Conservation (phyloP, 64 coral and sea anemone genomes). For the Montipora sp. region DNA sequence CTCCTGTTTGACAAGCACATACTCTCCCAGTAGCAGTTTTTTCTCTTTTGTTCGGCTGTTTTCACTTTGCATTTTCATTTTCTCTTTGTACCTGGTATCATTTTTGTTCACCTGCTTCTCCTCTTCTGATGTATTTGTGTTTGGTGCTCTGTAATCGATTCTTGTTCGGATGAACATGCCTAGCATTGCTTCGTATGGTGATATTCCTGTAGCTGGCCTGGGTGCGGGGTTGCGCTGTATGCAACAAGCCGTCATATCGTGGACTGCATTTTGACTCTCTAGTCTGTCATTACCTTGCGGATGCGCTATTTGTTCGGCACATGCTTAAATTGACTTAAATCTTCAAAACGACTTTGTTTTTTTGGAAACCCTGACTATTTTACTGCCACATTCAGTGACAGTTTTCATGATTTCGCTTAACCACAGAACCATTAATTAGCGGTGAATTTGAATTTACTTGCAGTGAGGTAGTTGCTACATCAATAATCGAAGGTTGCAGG, state of each 20-base stretch:
- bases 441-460: too few relatives aligned
- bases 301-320: too few relatives aligned
- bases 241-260: background rate
- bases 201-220: slow-evolving; percentile 24
- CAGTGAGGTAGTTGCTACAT: too few relatives aligned
- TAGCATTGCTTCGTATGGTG: slow-evolving; percentile 6
- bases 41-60: slow-evolving; percentile 17
- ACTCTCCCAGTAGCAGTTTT: slow-evolving; percentile 60
- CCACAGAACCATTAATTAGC: too few relatives aligned
- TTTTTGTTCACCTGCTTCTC: background rate
- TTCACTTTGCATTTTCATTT: slow-evolving; percentile 8
- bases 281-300: too few relatives aligned
- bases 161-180: slow-evolving; percentile 51
- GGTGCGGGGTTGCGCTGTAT: slow-evolving; percentile 37
- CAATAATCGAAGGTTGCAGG: too few relatives aligned
- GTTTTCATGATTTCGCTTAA: too few relatives aligned
- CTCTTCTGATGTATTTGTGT: background rate
- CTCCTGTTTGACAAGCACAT: background rate
- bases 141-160: slow-evolving; percentile 30
- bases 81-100: too few relatives aligned
- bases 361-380: too few relatives aligned
- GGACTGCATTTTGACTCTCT: slow-evolving; percentile 2
- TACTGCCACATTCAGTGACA: too few relatives aligned
- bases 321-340: too few relatives aligned
- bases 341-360: too few relatives aligned